phyloP scores from a whole-genome alignment of 2,113 vertebrate genomes.

The Fukomys damarensis region DNA sequence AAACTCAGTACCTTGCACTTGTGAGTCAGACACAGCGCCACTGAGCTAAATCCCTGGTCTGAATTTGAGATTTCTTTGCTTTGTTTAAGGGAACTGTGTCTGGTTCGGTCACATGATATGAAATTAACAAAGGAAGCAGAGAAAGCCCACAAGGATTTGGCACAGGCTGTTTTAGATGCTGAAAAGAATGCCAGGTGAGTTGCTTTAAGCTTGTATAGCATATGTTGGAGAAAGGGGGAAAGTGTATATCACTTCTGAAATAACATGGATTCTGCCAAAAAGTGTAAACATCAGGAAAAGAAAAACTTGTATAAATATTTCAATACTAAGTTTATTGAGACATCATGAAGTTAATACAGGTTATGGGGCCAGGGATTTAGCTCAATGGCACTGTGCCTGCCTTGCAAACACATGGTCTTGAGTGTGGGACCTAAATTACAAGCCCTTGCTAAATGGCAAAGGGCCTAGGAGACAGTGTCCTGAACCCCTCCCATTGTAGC shows the following conservation, averaged over 20 bases:
- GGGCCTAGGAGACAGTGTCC: too few relatives aligned
- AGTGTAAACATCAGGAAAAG: background rate
- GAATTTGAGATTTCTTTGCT: too few relatives aligned
- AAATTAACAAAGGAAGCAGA: slow-evolving; percentile 87
- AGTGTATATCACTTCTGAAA: background rate
- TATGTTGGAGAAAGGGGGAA: background rate
- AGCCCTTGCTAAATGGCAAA: too few relatives aligned
- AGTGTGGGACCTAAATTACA: too few relatives aligned
- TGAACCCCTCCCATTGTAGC: too few relatives aligned
- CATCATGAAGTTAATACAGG: background rate
- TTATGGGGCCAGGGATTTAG: too few relatives aligned
- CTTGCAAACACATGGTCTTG: too few relatives aligned
- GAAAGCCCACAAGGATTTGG: slow-evolving; percentile 85
- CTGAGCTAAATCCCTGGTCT: too few relatives aligned
- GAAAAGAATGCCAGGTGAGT: slow-evolving; percentile 90
- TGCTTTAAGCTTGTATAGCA: background rate
- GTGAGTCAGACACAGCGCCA: too few relatives aligned
- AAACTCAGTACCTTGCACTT: too few relatives aligned
- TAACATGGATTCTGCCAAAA: background rate
- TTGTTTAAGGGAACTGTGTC: slow-evolving; percentile 88
- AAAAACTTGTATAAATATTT: background rate
- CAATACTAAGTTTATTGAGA: background rate
- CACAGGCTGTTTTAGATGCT: slow-evolving; percentile 85
- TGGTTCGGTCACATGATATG: slow-evolving; percentile 86
- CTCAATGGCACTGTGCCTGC: too few relatives aligned